Conservation (phyloP, 2,888 invertebrate species). For the Hecatera dysodea region DNA sequence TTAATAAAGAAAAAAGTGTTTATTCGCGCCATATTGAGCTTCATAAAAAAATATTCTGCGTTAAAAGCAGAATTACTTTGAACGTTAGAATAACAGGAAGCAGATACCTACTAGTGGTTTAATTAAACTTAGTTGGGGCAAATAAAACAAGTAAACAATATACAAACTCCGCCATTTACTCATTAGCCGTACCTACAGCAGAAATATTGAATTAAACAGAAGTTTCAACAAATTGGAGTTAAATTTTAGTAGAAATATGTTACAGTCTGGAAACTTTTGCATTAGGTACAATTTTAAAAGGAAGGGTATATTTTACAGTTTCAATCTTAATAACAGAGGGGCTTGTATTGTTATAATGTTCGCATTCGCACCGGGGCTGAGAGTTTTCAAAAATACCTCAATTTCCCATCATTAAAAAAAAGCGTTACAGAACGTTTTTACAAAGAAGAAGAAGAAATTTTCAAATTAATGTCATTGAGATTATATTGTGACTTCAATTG, state of each 20-base stretch:
- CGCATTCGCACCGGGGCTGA: too few species aligned
- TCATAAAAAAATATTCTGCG: too few species aligned
- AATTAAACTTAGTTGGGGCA: conserved; percentile 49
- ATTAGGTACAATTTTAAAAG: neutral
- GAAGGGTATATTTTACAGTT: neutral
- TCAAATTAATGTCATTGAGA: too few species aligned
- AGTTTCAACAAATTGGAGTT: conserved; percentile 35
- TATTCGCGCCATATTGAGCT: too few species aligned
- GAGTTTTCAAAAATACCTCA: too few species aligned
- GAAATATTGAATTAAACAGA: conserved; percentile 53
- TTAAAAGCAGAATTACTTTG: neutral
- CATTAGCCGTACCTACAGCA: conserved; percentile 42
- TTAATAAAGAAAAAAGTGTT: too few species aligned
- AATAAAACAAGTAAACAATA: conserved; percentile 52
- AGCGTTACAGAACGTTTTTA: too few species aligned
- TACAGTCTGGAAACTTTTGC: neutral
- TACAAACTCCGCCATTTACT: conserved; percentile 43
- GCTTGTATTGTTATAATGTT: too few species aligned
- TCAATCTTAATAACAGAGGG: neutral
- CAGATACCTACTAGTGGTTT: conserved; percentile 29
- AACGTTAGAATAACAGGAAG: neutral
- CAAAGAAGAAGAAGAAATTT: too few species aligned
- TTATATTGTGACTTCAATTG: too few species aligned
- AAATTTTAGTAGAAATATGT: conserved; percentile 12
- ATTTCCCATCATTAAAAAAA: too few species aligned